phyloP scores from a whole-genome alignment of 2,888 invertebrate species.

The Heliconius hortense region DNA sequence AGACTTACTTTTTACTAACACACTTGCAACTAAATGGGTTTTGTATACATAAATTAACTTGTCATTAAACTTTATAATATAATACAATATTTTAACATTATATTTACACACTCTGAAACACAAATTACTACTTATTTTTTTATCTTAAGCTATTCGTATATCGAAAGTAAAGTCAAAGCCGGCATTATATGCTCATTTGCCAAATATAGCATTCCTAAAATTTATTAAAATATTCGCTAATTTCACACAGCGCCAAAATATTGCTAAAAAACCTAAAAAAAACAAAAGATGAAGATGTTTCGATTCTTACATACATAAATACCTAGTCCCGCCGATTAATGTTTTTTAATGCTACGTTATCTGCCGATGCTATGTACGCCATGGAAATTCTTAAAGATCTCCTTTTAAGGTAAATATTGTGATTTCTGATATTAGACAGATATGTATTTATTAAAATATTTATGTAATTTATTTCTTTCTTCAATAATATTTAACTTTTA shows the following conservation, averaged over 20 bases:
- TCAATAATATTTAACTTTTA: constrained; percentile 5
- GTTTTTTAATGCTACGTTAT: background rate
- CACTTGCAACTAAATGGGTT: no score
- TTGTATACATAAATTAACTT: background rate
- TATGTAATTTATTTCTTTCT: background rate
- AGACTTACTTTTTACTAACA: background rate
- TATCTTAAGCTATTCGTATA: no score
- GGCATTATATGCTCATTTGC: no score
- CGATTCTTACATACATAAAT: background rate
- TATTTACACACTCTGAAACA: background rate
- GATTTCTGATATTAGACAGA: background rate
- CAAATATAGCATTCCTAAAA: no score
- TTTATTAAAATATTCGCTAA: background rate
- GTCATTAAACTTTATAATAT: background rate
- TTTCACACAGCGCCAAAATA: background rate
- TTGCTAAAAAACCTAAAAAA: background rate
- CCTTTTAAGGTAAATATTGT: background rate
- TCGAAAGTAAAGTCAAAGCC: no score
- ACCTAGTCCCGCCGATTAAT: background rate
- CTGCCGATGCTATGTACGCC: background rate
- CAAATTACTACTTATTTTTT: background rate
- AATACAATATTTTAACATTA: background rate
- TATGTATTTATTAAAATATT: background rate
- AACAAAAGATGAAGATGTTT: no score
- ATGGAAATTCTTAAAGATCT: background rate